These are phyloP conservation scores for Caenorhabditis uteleia DNA, from an alignment of 2,888 invertebrate species.

Conservation along the genomic window DNA sequence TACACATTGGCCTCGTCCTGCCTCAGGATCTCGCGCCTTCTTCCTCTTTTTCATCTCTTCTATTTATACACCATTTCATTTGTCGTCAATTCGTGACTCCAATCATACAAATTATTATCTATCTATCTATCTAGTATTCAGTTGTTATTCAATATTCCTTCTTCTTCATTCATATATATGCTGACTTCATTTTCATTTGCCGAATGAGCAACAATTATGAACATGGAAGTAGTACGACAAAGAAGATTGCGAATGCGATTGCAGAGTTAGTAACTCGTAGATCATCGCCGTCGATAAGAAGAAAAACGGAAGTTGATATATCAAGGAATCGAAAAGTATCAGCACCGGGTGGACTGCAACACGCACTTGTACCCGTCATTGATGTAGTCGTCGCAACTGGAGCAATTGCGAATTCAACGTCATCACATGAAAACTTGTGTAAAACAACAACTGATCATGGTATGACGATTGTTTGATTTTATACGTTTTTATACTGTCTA, in stretches of 20 bases:
- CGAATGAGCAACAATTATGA: neutral
- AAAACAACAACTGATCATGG: too few relatives aligned
- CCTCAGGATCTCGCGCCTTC: too few relatives aligned
- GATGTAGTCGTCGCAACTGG: conserved; percentile 40
- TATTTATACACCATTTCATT: too few relatives aligned
- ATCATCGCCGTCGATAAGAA: conserved; percentile 35
- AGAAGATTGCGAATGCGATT: conserved; percentile 40
- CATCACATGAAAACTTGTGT: too few relatives aligned
- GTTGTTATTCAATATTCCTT: neutral
- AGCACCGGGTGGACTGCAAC: conserved; percentile 43
- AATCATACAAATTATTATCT: too few relatives aligned
- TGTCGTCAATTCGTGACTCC: too few relatives aligned
- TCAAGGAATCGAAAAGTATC: conserved; percentile 30
- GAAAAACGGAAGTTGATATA: conserved; percentile 29
- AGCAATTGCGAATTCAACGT: conserved; percentile 4
- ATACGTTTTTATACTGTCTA: too few relatives aligned
- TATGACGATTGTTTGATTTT: too few relatives aligned
- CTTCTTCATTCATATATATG: neutral
- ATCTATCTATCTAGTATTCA: too few relatives aligned
- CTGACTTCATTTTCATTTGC: conserved; percentile 5
- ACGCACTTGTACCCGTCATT: conserved; percentile 37
- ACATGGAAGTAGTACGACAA: conserved; percentile 22
- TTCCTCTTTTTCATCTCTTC: too few relatives aligned
- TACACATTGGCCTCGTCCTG: too few relatives aligned
- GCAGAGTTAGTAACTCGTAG: conserved; percentile 41